Base-by-base conservation (phyloP, 2,113 vertebrate species). In the Mus spicilegus region DNA sequence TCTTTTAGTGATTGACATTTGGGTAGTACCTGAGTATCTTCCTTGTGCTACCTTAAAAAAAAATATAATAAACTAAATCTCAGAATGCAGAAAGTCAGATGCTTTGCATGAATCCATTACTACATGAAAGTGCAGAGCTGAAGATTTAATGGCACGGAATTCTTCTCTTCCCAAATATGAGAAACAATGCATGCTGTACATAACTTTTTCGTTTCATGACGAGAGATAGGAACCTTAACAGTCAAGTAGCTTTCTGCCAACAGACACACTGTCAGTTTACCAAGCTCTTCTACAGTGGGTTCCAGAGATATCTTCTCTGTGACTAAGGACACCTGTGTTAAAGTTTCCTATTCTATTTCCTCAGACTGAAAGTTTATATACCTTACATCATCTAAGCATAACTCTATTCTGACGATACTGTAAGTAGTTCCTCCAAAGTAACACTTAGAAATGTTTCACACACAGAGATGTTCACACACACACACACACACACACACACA, bases 321-420 rank as follows among this genome's bases (percentile, higher is more conserved):
- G 19, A 49, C 42, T 42, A 70, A 82, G 28, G 16, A 26, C 19
- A 61, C 2, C 3, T 73, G 67, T 92, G 54, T 6, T 89, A 42
- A 75, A 75, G 65, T 87, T 87, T 81, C 63, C 76, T n/a, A 58
- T 39, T 54, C 36, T 61, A 86, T 58, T 70, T 95, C 22, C 93
- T 46, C 3, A 77, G 24, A 7, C 51, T 49, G 51, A 80, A 42
- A 5, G 1, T 58, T 87, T 96, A 70, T 75, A 7, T 12, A 73
- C 58, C 61, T 93, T 36, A 51, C 0, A 0, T 65, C 4, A 54
- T 92, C 58, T 46, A 81, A 81, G 76, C 28, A 80, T 81, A 76
- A 56, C 49, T 22, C 42, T 16, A 54, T 92, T 81, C 4, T 86
- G 20, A 93, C 93, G 70, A 85, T 92, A 92, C 73, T 16, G 65